Percentiles rank a stretch among this genome's conserved stretches.
Conservation (phyloP, 2,113 vertebrate genomes). For the Melierax canorus region DNA sequence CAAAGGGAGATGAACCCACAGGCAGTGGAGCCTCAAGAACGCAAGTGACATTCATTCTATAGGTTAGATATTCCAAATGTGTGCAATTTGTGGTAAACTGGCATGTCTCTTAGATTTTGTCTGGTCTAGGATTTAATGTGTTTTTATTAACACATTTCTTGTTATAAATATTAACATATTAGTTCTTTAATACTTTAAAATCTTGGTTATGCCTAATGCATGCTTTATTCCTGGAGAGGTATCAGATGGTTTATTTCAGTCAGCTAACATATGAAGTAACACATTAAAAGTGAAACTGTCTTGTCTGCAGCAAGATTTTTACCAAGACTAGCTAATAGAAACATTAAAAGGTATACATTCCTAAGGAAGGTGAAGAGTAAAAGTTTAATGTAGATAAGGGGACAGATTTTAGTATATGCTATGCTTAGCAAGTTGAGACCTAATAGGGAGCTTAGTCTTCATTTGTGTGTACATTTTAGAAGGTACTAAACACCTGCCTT, state of each 20-base stretch:
- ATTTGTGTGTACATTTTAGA: background rate
- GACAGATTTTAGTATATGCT: background rate
- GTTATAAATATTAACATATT: background rate
- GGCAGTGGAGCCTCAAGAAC: background rate
- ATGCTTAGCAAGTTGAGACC: background rate
- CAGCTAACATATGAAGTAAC: background rate
- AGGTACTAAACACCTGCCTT: background rate
- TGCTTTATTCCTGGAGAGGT: background rate
- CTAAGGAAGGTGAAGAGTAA: background rate
- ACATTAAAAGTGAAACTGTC: background rate
- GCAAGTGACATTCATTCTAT: background rate
- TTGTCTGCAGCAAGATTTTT: background rate
- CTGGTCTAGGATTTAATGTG: background rate
- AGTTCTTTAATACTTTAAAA: background rate
- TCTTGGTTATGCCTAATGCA: background rate
- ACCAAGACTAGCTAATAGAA: background rate
- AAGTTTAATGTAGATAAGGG: background rate
- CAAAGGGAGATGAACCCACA: background rate
- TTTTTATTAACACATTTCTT: background rate
- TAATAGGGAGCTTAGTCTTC: background rate
- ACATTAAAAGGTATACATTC: background rate
- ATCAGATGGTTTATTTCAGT: background rate
- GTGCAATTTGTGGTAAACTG: background rate
- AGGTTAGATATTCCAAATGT: background rate
- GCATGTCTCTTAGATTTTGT: background rate